Conservation (phyloP, 2,113 vertebrate genomes). For the Poeciliopsis prolifica region DNA sequence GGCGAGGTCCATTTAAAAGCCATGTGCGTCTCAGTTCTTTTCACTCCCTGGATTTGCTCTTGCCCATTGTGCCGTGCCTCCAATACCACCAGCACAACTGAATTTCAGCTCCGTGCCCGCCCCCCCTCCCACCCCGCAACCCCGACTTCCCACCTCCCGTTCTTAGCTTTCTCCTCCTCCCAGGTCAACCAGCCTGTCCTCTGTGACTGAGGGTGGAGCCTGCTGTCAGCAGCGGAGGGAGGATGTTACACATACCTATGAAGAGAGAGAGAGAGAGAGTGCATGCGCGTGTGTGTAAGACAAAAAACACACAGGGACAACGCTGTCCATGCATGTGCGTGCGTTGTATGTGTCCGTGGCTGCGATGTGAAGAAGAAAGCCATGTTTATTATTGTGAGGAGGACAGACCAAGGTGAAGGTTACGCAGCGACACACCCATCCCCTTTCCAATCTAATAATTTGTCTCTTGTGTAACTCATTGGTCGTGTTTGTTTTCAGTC, state of each 20-base stretch:
- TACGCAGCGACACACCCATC: neutral
- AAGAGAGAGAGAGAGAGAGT: slow-evolving; percentile 16
- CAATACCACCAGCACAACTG: slow-evolving; percentile 63
- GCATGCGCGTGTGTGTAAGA: slow-evolving; percentile 5
- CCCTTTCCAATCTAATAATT: slow-evolving; percentile 17
- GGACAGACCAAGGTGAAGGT: neutral
- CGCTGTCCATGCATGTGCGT: slow-evolving; percentile 21
- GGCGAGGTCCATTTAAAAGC: slow-evolving; percentile 61
- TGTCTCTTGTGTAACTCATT: slow-evolving; percentile 27
- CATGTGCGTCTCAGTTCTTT: slow-evolving; percentile 36
- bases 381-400: neutral
- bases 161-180: slow-evolving; percentile 64
- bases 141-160: slow-evolving; percentile 20
- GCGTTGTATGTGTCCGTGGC: slow-evolving; percentile 1
- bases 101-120: slow-evolving; percentile 64
- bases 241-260: slow-evolving; percentile 65
- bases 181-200: slow-evolving; percentile 73
- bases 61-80: slow-evolving; percentile 56
- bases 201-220: slow-evolving; percentile 70
- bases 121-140: slow-evolving; percentile 41
- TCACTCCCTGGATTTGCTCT: slow-evolving; percentile 44
- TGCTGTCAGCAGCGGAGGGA: slow-evolving; percentile 44
- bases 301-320: slow-evolving; percentile 5
- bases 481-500: slow-evolving; percentile 45
- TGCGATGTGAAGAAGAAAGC: neutral